Conservation (phyloP, 2,113 vertebrate genomes). For the Notothenia rossii region DNA sequence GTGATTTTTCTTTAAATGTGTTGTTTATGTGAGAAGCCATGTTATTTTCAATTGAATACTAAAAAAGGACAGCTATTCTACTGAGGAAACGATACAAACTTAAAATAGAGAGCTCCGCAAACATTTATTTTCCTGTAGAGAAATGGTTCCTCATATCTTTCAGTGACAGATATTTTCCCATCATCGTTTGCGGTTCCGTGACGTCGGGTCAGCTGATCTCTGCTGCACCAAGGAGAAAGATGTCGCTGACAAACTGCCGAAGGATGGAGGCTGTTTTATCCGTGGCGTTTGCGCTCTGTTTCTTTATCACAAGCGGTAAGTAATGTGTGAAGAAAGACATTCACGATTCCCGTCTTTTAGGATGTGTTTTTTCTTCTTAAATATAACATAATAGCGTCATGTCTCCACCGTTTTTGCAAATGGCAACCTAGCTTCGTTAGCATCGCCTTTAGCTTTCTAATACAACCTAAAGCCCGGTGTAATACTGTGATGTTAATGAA, state of each 20-base stretch:
- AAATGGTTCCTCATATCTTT: too few relatives aligned
- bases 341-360: fast-evolving
- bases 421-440: conserved; percentile 29
- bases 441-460: conserved; percentile 3
- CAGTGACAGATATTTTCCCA: background rate
- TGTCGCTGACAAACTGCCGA: conserved; percentile 49
- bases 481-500: background rate
- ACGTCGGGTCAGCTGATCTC: conserved; percentile 71
- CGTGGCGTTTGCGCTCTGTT: conserved; percentile 35
- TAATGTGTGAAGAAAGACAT: background rate
- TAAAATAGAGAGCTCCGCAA: too few relatives aligned
- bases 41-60: too few relatives aligned
- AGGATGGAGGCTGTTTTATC: conserved; percentile 68
- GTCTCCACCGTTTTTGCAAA: background rate
- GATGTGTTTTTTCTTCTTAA: fast-evolving
- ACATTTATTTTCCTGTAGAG: too few relatives aligned
- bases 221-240: conserved; percentile 52
- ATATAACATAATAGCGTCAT: background rate
- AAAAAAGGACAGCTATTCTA: too few relatives aligned
- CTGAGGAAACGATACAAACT: too few relatives aligned
- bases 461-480: too few relatives aligned
- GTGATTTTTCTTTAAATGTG: too few relatives aligned
- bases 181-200: conserved; percentile 9
- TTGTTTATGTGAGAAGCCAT: too few relatives aligned
- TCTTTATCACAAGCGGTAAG: conserved; percentile 49